Conservation (phyloP, 2,113 vertebrate species). For the Hypanus sabinus region DNA sequence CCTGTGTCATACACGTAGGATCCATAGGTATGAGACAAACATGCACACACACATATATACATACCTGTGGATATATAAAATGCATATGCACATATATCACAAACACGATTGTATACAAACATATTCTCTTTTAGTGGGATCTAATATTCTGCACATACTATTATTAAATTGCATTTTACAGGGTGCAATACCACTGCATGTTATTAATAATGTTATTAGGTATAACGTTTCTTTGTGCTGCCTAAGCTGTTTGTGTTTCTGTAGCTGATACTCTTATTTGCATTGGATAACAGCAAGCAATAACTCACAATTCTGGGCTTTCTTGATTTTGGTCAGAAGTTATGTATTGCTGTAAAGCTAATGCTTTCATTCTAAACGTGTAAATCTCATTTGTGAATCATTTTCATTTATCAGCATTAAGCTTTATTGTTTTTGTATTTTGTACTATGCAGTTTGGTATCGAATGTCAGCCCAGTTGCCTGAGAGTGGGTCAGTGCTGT, state of each 20-base stretch:
- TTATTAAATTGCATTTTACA: neutral
- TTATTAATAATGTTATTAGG: neutral
- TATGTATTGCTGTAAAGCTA: neutral
- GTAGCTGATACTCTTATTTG: neutral
- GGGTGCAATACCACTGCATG: too few species aligned
- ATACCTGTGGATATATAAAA: too few species aligned
- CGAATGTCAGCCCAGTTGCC: neutral
- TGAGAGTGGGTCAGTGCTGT: neutral
- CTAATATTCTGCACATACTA: neutral
- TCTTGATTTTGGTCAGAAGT: neutral
- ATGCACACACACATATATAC: too few species aligned
- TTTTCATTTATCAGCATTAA: slow-evolving; percentile 24
- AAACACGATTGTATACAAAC: too few species aligned
- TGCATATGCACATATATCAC: too few species aligned
- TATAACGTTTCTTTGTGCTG: neutral
- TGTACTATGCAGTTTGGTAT: neutral
- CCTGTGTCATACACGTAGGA: too few species aligned
- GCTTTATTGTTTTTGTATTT: slow-evolving; percentile 24
- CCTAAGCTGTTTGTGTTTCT: neutral
- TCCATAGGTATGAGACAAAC: neutral
- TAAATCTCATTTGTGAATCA: slow-evolving; percentile 20
- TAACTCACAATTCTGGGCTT: neutral
- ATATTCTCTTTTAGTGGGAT: neutral
- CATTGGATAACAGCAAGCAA: neutral
- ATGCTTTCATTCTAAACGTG: neutral